phyloP scores from a whole-genome alignment of 2,797 vertebrate species.

The Mastacembelus armatus region DNA sequence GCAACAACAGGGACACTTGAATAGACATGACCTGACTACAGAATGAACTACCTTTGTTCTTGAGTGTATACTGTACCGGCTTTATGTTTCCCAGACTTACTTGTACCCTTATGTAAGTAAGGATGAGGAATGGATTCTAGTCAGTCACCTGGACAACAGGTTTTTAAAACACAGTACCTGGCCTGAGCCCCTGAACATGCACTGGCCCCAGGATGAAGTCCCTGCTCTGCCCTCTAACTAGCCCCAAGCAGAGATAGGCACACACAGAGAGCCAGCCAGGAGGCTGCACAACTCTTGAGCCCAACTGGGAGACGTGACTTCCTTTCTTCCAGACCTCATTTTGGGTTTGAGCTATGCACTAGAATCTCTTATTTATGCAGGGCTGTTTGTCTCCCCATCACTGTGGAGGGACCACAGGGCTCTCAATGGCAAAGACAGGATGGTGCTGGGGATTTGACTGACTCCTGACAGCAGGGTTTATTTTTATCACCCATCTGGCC shows the following conservation, averaged over 20 bases:
- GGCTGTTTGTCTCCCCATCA: conserved; percentile 67
- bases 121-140: conserved; percentile 38
- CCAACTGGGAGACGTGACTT: conserved; percentile 72
- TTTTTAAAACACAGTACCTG: conserved; percentile 56
- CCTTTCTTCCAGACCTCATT: conserved; percentile 70
- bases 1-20: conserved; percentile 46
- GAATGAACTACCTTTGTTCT: conserved; percentile 29
- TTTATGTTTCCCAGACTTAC: conserved; percentile 28
- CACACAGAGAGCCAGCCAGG: conserved; percentile 67
- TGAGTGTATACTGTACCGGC: conserved; percentile 19
- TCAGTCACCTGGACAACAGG: conserved; percentile 55
- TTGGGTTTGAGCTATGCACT: conserved; percentile 45
- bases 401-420: conserved; percentile 54
- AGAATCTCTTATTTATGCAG: conserved; percentile 73
- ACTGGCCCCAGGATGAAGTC: conserved; percentile 57
- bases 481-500: conserved; percentile 85
- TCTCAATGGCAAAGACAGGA: conserved; percentile 62
- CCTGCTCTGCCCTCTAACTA: conserved; percentile 67
- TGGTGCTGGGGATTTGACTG: conserved; percentile 76
- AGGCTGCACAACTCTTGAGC: conserved; percentile 60
- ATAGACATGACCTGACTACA: conserved; percentile 51
- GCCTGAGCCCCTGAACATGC: conserved; percentile 52
- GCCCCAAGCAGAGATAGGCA: conserved; percentile 72
- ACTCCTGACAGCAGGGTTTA: conserved; percentile 80
- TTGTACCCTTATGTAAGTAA: conserved; percentile 34